A percentile compares a stretch with the other conserved stretches of the same genome.
These are phyloP conservation scores for Ditylenchus dipsaci DNA, from an alignment of 1,140 invertebrate species.

Conservation along the genomic window DNA sequence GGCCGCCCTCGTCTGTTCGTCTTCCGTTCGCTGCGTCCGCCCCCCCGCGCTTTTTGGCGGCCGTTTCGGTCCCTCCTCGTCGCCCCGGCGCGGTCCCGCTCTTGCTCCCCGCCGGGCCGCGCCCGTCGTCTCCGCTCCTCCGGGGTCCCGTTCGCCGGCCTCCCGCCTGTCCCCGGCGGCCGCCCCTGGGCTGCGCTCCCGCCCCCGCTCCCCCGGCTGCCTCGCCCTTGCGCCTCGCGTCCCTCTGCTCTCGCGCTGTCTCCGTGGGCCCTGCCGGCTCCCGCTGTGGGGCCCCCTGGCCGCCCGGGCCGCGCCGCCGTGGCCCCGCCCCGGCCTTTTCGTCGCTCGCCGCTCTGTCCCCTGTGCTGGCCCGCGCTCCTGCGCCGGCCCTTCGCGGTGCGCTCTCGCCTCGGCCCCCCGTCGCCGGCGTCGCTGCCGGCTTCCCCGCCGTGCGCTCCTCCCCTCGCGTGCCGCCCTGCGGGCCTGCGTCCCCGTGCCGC, in stretches of 20 bases:
- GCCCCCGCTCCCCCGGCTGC: neutral
- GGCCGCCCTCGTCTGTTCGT: too few relatives aligned
- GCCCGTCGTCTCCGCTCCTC: neutral
- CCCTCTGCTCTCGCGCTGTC: neutral
- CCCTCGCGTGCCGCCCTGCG: neutral
- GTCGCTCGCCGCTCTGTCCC: neutral
- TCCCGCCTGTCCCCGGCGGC: neutral
- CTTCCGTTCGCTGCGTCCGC: too few relatives aligned
- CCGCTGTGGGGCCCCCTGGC: neutral
- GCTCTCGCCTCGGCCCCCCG: neutral
- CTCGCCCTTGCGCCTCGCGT: neutral
- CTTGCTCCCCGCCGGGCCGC: neutral
- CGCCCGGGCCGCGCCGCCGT: neutral
- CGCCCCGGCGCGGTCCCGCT: neutral
- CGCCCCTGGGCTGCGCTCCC: neutral
- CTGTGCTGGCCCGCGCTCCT: neutral
- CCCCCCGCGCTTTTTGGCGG: too few relatives aligned
- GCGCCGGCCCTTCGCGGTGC: neutral
- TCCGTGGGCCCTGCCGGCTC: neutral
- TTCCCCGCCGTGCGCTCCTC: neutral
- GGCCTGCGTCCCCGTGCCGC: neutral
- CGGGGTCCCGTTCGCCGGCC: neutral
- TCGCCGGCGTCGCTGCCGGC: neutral
- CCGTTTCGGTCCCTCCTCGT: too few relatives aligned
- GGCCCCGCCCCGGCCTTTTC: neutral